Base-by-base conservation (phyloP, 1,140 invertebrate species). In the Solen grandis region DNA sequence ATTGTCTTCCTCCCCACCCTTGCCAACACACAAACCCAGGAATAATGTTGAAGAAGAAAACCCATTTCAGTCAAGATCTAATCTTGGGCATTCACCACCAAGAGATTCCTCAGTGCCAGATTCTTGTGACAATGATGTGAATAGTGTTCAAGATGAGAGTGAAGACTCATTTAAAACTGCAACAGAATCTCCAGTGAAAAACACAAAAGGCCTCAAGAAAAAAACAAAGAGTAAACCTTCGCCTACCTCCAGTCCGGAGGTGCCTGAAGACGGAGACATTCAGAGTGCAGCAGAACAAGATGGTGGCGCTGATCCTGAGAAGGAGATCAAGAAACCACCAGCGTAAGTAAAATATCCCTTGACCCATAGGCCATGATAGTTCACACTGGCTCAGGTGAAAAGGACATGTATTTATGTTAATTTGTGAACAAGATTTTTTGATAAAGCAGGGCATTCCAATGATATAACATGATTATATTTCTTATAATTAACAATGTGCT, bases 151-250 rank as follows among this genome's bases (percentile, higher is more conserved):
- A 29, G 54, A 41, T 75, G 55, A 75, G 63, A 31, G 57, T 63
- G 36, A 19, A 35, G 54, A 35, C 4, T 54, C 36, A 38, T 72
- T 38, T 63, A 33, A 60, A 63, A 62, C 57, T 75, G 41, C 59
- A 33, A 59, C 52, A 27, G 74, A 76, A 76, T 76, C 74, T 76
- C 74, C 13, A 10, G 50, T 55, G 1, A 63, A 76, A 57, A 66
- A 31, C 36, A 76, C 35, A 25, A 76, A 76, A 38, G 74, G 74
- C 54, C 66, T 76, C 14, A 76, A 76, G 25, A 76, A 60, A 55
- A 76, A 57, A 36, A 16, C 74, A 52, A 76, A 76, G 62, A 55
- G 60, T 31, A 38, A 66, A 41, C 65, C 68, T 10, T 54, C 68
- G n/a, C 68, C 68, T 19, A n/a, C n/a, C n/a, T n/a, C n/a, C n/a